Conservation (phyloP, 2,888 invertebrate genomes). For the Drosophila quasianomalipes region DNA sequence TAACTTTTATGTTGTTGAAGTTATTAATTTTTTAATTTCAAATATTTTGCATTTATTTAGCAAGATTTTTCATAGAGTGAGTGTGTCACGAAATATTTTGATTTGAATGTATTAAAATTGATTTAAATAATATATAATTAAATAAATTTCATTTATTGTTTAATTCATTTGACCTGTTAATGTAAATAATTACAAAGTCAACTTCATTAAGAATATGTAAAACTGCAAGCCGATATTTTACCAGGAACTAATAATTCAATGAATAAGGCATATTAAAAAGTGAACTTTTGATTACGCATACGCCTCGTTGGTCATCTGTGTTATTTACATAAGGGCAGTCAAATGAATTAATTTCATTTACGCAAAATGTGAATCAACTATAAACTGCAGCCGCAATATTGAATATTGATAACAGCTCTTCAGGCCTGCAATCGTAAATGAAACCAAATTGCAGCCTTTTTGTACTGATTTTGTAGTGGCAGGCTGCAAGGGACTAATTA, state of each 20-base stretch:
- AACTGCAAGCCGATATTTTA: background rate
- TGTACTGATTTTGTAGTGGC: background rate
- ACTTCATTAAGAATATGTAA: background rate
- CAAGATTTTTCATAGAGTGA: background rate
- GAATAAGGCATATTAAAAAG: conserved; percentile 14
- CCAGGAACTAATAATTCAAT: no score
- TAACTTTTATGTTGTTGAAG: background rate
- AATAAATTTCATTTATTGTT: background rate
- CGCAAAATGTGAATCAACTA: conserved; percentile 38
- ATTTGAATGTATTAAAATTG: background rate
- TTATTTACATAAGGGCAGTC: conserved; percentile 21
- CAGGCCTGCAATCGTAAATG: conserved; percentile 3
- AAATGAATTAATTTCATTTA: conserved; percentile 49
- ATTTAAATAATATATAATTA: background rate
- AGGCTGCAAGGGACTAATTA: conserved; percentile 35
- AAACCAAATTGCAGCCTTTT: conserved; percentile 6
- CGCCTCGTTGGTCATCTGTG: conserved; percentile 41
- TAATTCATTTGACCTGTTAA: background rate
- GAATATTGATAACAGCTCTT: conserved; percentile 13
- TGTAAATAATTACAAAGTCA: background rate
- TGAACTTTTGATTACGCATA: conserved; percentile 56
- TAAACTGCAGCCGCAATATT: conserved; percentile 32
- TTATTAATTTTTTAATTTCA: background rate
- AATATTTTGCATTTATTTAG: background rate
- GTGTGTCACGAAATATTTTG: background rate